These are phyloP conservation scores for Drosophila engyochracea DNA, from an alignment of 2,888 invertebrate species.

Conservation along the genomic window DNA sequence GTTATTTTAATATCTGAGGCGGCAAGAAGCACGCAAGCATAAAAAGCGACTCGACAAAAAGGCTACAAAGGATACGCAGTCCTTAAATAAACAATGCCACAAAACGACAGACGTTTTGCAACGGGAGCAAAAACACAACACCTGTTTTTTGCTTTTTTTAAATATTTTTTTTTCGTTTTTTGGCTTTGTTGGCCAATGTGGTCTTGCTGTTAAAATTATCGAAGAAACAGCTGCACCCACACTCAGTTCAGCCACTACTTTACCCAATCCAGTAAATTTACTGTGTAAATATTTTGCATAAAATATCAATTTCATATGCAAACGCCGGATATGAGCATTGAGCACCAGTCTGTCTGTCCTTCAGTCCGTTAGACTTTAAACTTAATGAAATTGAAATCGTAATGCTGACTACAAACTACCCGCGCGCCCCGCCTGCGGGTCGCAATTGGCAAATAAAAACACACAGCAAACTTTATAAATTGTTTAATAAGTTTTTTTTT, in stretches of 20 bases:
- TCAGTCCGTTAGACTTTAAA: conserved; percentile 36
- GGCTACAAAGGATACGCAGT: conserved; percentile 43
- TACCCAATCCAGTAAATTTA: neutral
- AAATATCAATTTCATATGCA: conserved; percentile 77
- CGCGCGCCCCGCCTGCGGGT: neutral
- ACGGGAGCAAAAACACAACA: conserved; percentile 15
- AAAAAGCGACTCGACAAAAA: conserved; percentile 51
- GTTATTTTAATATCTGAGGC: conserved; percentile 44
- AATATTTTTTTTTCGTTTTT: neutral
- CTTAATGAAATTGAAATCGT: conserved; percentile 71
- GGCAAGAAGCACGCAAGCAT: conserved; percentile 46
- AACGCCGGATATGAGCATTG: conserved; percentile 62
- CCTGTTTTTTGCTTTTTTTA: neutral
- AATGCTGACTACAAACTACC: conserved; percentile 18
- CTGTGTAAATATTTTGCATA: conserved; percentile 75
- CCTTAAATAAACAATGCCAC: conserved; percentile 75
- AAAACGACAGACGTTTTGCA: conserved; percentile 60
- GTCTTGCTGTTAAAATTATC: conserved; percentile 60
- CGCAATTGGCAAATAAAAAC: conserved; percentile 21
- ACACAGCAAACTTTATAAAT: conserved; percentile 63
- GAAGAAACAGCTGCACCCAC: conserved; percentile 49
- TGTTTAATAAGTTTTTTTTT: conserved; percentile 62
- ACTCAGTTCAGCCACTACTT: neutral
- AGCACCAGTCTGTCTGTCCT: conserved; percentile 34
- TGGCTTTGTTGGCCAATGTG: conserved; percentile 1